Evolutionary conservation across 2,113 vertebrate genomes (phyloP), one percentile per base, ranked within the genome.

Genomic region (Ochotona curzoniae): DNA sequence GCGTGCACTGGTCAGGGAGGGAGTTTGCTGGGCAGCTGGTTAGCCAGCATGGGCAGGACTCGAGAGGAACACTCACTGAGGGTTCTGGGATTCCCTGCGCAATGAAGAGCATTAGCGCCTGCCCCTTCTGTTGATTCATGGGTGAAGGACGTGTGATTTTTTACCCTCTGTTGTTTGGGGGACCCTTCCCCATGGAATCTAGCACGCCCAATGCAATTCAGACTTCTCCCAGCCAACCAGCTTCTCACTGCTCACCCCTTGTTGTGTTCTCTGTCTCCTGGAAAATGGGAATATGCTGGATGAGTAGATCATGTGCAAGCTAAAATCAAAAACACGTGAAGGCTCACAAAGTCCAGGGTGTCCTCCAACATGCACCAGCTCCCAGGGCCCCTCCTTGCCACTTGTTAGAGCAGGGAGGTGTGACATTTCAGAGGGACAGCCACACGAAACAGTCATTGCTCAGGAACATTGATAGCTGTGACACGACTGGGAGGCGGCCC

Each of bases 391-490:
- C 18, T 25, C 38, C 8, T 15, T 20, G 11, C 28, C 23, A 4
- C 30, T 63, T 44, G 5, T 47, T 57, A 57, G 70, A 64, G 28
- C 20, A 25, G 54, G 73, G 26, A 75, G 30, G 28, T 57, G 32
- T 35, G 10, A 12, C 14, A 63, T 75, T 64, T 57, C 30, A 17
- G 21, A 71, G 64, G 12, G 47, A 64, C 87, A 76, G 84, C 67
- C 49, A 28, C 49, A 23, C 28, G 32, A 87, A 91, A 63, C 20
- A 0, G 35, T 14, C 49, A 89, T 28, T 61, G 26, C 28, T 82
- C 67, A 14, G 87, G 69, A 38, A 30, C 10, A 70, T 17, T 8
- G 66, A 96, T 86, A 93, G 12, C 17, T 26, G 79, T 79, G 17
- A 44, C 0, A 47, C 30, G 6, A 18, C 44, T 57, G 25, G 54